Conservation (phyloP, 2,113 vertebrate genomes). For the Carettochelys insculpta region DNA sequence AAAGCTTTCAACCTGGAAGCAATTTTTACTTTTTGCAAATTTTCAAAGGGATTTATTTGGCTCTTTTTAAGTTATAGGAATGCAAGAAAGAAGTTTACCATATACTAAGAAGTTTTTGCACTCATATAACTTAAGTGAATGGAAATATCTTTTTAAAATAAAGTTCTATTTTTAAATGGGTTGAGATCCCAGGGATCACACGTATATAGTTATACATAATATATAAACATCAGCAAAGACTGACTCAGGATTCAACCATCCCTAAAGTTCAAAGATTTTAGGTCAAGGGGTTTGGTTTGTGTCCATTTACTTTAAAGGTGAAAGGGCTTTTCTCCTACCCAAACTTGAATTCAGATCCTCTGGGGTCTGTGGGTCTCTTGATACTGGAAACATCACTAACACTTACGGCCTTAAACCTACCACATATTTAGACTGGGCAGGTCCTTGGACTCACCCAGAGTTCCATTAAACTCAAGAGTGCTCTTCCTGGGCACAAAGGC, state of each 20-base stretch:
- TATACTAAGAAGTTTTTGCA: not conserved
- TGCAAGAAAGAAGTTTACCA: not conserved
- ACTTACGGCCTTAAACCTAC: slow-evolving; percentile 19
- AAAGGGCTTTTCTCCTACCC: slow-evolving; percentile 60
- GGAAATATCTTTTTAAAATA: not conserved
- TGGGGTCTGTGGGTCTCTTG: slow-evolving; percentile 53
- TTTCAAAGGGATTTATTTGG: slow-evolving; percentile 31
- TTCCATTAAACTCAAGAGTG: not conserved
- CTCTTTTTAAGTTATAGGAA: slow-evolving; percentile 23
- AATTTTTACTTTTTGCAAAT: slow-evolving; percentile 32
- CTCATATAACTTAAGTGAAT: not conserved
- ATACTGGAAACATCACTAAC: slow-evolving; percentile 43
- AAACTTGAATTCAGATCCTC: slow-evolving; percentile 26
- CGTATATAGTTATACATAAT: not conserved
- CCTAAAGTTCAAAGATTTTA: slow-evolving; percentile 23
- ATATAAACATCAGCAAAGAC: not conserved
- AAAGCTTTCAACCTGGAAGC: slow-evolving; percentile 19
- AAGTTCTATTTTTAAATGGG: not conserved
- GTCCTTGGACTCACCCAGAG: not conserved
- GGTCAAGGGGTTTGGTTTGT: slow-evolving; percentile 28
- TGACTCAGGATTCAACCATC: slow-evolving; percentile 52
- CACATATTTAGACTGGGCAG: not conserved
- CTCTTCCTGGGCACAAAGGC: not conserved
- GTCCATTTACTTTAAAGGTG: slow-evolving; percentile 46
- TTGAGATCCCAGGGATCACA: not conserved